Evolutionary conservation across 2,888 invertebrate genomes (phyloP), one percentile per base, ranked within the genome.

Genomic region (Heliconius ethilla): DNA sequence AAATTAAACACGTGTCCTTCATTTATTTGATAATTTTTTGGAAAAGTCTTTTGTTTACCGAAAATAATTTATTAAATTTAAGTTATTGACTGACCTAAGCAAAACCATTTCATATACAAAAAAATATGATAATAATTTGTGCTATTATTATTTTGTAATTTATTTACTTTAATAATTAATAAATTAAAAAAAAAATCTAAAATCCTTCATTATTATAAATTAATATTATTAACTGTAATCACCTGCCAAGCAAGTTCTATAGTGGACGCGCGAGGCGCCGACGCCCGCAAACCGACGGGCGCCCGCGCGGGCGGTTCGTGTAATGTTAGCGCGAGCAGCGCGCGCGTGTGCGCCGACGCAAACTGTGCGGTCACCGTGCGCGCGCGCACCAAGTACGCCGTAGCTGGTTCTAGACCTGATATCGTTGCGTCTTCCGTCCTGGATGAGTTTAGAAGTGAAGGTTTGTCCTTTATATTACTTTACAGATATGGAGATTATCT

Each of bases 181-280:
- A n/a, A n/a, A n/a, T n/a, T n/a, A n/a, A n/a, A n/a, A n/a, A n/a
- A n/a, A n/a, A n/a, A n/a, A n/a, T n/a, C n/a, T n/a, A n/a, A n/a
- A 27, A 27, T 27, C 27, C 27, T 1, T 27, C 1, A 27, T 27
- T 33, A 33, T 33, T 33, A 33, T 33, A 33, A 33, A 33, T 33
- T 33, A 33, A 6, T 6, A 33, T 33, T 33, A 65, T 3, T 65
- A 33, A 29, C 18, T 29, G 18, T 72, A 65, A 51, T 33, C 79
- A 93, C 94, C 90, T 94, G 94, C 94, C 94, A 94, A 80, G 86
- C 87, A n/a, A 94, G 83, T 82, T 93, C 93, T 51, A 94, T 89
- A 63, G 93, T 92, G 1, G 92, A 87, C 9, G 90, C 85, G 72
- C 89, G 86, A 0, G 94, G 92, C 1, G 94, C 92, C 1, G 93